Percentiles rank a stretch among this genome's conserved stretches.
phyloP scores from a whole-genome alignment of 2,888 invertebrate genomes.

The Diaphora mendica region DNA sequence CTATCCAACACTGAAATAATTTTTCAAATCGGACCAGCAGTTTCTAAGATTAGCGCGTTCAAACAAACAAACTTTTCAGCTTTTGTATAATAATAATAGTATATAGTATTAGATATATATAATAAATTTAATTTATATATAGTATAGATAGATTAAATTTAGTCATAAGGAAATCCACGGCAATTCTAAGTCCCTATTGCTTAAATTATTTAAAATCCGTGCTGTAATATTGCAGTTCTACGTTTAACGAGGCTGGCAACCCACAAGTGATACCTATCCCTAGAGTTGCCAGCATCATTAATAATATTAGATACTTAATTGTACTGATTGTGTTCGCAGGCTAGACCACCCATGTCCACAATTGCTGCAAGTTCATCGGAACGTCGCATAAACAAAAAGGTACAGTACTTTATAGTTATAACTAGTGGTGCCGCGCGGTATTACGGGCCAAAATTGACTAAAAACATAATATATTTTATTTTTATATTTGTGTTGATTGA shows the following conservation, averaged over 20 bases:
- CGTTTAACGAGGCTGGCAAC: not conserved
- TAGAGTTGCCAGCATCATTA: not conserved
- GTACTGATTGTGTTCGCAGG: not conserved
- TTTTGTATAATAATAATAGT: too few relatives aligned
- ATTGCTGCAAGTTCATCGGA: not conserved
- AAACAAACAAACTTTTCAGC: too few relatives aligned
- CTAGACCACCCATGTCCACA: not conserved
- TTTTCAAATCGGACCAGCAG: too few relatives aligned
- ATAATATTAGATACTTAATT: not conserved
- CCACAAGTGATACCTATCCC: not conserved
- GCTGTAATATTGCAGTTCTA: not conserved
- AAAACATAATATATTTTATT: too few relatives aligned
- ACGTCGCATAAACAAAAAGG: not conserved
- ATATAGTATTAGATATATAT: too few relatives aligned
- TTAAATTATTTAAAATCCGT: not conserved
- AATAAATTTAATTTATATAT: too few relatives aligned
- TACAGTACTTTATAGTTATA: not conserved
- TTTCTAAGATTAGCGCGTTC: too few relatives aligned
- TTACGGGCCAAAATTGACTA: too few relatives aligned
- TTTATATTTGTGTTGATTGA: too few relatives aligned
- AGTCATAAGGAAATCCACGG: not conserved
- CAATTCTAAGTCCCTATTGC: not conserved
- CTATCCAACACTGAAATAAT: too few relatives aligned
- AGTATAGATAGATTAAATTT: too few relatives aligned
- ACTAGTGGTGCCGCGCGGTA: too few relatives aligned